Base-by-base conservation (phyloP, 1,140 invertebrate genomes). In the Drosophila funebris region DNA sequence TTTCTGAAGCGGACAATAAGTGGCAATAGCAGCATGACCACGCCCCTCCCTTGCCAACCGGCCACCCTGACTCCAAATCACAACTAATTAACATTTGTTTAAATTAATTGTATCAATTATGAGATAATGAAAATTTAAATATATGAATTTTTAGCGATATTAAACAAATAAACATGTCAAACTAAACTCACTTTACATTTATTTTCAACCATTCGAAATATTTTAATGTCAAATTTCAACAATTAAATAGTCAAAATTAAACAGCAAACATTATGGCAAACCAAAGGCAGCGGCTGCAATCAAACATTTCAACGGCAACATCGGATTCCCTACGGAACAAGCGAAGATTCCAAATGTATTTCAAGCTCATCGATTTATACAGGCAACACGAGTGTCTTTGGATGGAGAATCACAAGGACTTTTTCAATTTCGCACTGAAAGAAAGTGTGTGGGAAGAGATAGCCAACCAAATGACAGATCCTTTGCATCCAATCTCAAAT, bases 51-150 rank as follows among this genome's bases (percentile, higher is more conserved):
- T 13, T 7, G 9, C 6, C 29, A 41, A 11, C 41, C 50, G 16
- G 9, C 6, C 20, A 31, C 22, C 52, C 46, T 13, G 39, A n/a
- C 11, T 18, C 53, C 43, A 33, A 29, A 29, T 62, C n/a, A n/a
- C n/a, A 43, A 11, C 14, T 3, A 29, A 48, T 46, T 57, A 71
- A 33, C 24, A 56, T 39, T 61, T 74, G 41, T 72, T 64, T 61
- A 66, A 62, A 56, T 57, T 76, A 88, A 85, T 88, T 85, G 78
- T 88, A 85, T 78, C 82, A 85, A 85, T 88, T 85, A 85, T 88
- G 57, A 64, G 52, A 77, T n/a, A 46, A 60, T 70, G n/a, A 69
- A 64, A 72, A 33, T 44, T 43, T 36, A 62, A 41, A 48, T 14
- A 29, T 29, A 57, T 41, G 48, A 16, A 53, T 53, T 54, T 37